Conservation (phyloP, 2,797 vertebrate species). For the Cynodonichthys magdalenae region DNA sequence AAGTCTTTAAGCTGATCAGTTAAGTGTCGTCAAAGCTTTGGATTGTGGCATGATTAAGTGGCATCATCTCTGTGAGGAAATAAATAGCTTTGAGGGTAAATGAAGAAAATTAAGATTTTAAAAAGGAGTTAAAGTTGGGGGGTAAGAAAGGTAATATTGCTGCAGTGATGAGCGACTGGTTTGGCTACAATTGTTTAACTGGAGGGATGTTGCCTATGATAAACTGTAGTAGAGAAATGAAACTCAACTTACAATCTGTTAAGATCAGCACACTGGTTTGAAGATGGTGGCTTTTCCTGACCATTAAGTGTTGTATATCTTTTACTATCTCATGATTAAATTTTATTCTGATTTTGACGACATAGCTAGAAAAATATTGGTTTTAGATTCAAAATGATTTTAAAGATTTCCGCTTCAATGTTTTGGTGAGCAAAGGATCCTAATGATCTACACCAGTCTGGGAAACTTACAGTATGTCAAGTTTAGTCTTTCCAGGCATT, state of each 20-base stretch:
- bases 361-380: too few relatives aligned
- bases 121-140: constrained; percentile 8
- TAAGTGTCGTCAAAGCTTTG: constrained; percentile 58
- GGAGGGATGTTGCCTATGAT: constrained; percentile 40
- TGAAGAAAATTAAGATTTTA: constrained; percentile 10
- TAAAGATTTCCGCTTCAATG: too few relatives aligned
- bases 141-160: neutral
- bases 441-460: too few relatives aligned
- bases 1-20: constrained; percentile 71
- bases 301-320: too few relatives aligned
- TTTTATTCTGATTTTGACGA: too few relatives aligned
- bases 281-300: neutral
- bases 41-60: constrained; percentile 50
- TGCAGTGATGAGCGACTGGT: constrained; percentile 32
- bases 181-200: constrained; percentile 52
- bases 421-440: too few relatives aligned
- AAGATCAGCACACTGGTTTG: constrained; percentile 16
- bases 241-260: neutral
- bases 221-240: constrained; percentile 46
- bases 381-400: too few relatives aligned
- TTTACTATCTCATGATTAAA: too few relatives aligned
- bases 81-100: constrained; percentile 42
- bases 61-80: constrained; percentile 38
- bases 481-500: too few relatives aligned
- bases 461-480: too few relatives aligned